These are phyloP conservation scores for Synaphobranchus kaupii DNA, from an alignment of 2,797 vertebrate genomes.

Conservation along the genomic window DNA sequence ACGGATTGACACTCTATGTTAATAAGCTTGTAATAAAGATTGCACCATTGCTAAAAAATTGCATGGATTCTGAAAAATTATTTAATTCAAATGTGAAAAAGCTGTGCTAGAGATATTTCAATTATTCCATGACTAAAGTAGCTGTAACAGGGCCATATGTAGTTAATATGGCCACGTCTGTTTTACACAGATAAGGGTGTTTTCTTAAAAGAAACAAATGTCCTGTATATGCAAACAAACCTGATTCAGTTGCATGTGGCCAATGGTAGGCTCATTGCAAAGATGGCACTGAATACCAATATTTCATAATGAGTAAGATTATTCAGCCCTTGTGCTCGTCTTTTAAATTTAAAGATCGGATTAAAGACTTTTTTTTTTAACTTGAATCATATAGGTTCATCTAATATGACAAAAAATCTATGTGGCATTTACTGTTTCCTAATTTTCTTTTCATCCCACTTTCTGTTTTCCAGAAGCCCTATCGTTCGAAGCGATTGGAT, in stretches of 20 bases:
- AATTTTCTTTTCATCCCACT: not conserved
- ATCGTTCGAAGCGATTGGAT: not conserved
- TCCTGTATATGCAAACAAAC: constrained; percentile 63
- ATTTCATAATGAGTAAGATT: constrained; percentile 22
- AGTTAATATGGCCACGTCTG: constrained; percentile 69
- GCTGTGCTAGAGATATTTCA: constrained; percentile 64
- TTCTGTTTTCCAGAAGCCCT: not conserved
- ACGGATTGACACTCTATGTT: not conserved
- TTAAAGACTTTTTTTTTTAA: not conserved
- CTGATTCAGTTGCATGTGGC: constrained; percentile 54
- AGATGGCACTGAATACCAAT: constrained; percentile 26
- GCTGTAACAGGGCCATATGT: constrained; percentile 55
- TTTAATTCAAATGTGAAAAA: constrained; percentile 59
- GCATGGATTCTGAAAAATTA: constrained; percentile 11
- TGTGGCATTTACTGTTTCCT: not conserved
- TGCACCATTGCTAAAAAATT: constrained; percentile 13
- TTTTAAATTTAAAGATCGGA: not conserved
- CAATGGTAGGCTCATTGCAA: constrained; percentile 8
- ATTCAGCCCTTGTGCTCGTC: not conserved
- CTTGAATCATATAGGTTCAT: not conserved
- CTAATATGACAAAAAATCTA: not conserved
- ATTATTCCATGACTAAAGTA: constrained; percentile 64
- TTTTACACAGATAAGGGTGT: constrained; percentile 65
- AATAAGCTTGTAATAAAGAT: constrained; percentile 23
- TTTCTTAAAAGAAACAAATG: constrained; percentile 52